Conservation (phyloP, 2,888 invertebrate species). For the Agrenia bidenticulata region DNA sequence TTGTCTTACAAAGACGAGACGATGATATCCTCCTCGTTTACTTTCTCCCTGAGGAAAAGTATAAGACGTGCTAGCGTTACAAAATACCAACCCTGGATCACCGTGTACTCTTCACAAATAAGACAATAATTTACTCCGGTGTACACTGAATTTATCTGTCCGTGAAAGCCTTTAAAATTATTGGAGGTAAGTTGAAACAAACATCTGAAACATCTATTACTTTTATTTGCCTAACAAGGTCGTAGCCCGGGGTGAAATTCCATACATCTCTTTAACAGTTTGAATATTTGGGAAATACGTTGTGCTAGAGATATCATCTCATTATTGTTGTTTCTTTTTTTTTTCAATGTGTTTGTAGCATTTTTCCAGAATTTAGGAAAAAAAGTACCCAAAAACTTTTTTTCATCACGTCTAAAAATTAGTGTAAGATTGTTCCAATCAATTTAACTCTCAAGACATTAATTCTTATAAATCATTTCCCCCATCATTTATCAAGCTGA, state of each 20-base stretch:
- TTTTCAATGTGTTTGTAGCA: too few species aligned
- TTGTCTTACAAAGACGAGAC: not conserved
- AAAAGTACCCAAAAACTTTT: too few species aligned
- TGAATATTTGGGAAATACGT: too few species aligned
- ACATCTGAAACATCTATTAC: not conserved
- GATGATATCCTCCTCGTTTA: slow-evolving; percentile 18
- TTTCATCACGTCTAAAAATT: too few species aligned
- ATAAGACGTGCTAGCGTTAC: slow-evolving; percentile 31
- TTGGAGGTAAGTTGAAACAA: slow-evolving; percentile 4
- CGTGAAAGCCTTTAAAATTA: not conserved
- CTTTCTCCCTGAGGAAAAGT: slow-evolving; percentile 27
- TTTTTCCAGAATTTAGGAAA: too few species aligned
- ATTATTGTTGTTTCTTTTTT: too few species aligned
- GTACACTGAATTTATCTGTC: slow-evolving; percentile 16
- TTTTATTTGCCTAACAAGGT: not conserved
- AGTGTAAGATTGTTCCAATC: too few species aligned
- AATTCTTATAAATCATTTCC: too few species aligned
- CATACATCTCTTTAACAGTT: too few species aligned
- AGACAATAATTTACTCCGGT: not conserved
- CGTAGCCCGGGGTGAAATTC: not conserved
- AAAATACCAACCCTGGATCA: slow-evolving; percentile 23
- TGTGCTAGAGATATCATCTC: too few species aligned
- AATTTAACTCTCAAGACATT: too few species aligned
- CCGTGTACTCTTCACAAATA: not conserved
- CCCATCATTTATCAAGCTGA: too few species aligned